Base-by-base conservation (phyloP, 37 sponge, comb jelly and placozoan species). In the Chondrosia reniformis region DNA sequence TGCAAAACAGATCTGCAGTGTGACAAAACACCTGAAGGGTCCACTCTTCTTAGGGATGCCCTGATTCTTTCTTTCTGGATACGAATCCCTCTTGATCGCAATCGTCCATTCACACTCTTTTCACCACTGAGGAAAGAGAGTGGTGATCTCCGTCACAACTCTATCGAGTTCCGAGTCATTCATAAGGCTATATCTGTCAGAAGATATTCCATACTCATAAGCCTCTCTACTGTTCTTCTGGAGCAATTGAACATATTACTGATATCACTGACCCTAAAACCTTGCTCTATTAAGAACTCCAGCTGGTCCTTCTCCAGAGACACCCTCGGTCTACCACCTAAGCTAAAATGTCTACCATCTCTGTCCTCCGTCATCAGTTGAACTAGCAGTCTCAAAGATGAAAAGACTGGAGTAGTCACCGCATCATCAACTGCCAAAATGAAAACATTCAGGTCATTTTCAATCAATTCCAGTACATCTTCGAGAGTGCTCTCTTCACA, bases 21-120 rank as follows among this genome's bases (percentile, higher is more conserved):
- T 36, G 83, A 41, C 1, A 79, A 22, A 0, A 45, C 22, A 13
- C 84, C 83, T 28, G 30, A 74, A 46, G 89, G 84, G 58, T 88
- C 89, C 3, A 88, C 81, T 30, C 84, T 33, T 33, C 63, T 12
- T 33, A 84, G 84, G 4, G 81, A 55, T 13, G 78, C 84, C n/a
- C 89, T 28, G 13, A 88, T 55, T 28, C 85, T 72, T 22, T 59
- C 17, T 31, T 75, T 28, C 46, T 89, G 85, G 9, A 89, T 45
- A 2, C 42, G 15, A 21, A 55, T 22, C 13, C 82, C 85, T 33
- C 5, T 21, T 31, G 74, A 24, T 15, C 45, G 19, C 4, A 89
- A 34, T 0, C 21, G 28, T 0, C 91, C 86, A 32, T 43, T 32
- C 19, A 86, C 21, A 0, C 33, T 32, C 36, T 44, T 45, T 37